Evolutionary conservation across 2,888 invertebrate genomes (phyloP), one percentile per base, ranked within the genome.

Genomic region (Agrypnus murinus): DNA sequence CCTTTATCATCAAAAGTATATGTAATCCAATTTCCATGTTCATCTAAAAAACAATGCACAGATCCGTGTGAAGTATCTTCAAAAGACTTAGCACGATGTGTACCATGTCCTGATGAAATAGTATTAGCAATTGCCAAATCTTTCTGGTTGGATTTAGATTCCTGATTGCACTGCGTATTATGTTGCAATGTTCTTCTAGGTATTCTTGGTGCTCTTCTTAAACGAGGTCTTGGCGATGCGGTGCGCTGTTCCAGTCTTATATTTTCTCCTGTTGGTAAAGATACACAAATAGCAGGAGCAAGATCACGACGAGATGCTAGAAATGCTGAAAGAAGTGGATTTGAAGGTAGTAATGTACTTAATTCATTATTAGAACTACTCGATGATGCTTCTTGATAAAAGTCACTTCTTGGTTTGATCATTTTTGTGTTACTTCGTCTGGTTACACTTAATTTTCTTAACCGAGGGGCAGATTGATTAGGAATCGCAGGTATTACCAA

Each of bases 1-100:
- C 92, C 91, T 77, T 92, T 92, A 78, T 94, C 94, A 78, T 95
- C 94, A 82, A 96, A 96, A 0, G 95, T 94, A 79, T 94, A 94
- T 0, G 95, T 93, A 86, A 94, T 90, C 94, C 95, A 95, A 79
- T 94, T 93, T 45, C 95, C 95, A 78, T 91, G 90, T 81, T 95
- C 95, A 80, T 96, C 95, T 83, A 93, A 91, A 80, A 95, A 95
- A 82, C 92, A 95, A 84, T 96, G 95, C 43, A 95, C 92, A 0
- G 95, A 93, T 9, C 95, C 95, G 78, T 95, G 94, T 1, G 88
- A 89, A 0, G 95, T 95, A 80, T 96, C 96, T 66, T 94, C 92
- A 79, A 95, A 94, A 25, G 92, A 93, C 19, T 91, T 91, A 2
- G 95, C 95, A 65, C 94, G 88, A 81, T 95, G 94, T 17, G 88